Conservation (phyloP, 2,797 vertebrate genomes). For the Acrocephalus scirpaceus region DNA sequence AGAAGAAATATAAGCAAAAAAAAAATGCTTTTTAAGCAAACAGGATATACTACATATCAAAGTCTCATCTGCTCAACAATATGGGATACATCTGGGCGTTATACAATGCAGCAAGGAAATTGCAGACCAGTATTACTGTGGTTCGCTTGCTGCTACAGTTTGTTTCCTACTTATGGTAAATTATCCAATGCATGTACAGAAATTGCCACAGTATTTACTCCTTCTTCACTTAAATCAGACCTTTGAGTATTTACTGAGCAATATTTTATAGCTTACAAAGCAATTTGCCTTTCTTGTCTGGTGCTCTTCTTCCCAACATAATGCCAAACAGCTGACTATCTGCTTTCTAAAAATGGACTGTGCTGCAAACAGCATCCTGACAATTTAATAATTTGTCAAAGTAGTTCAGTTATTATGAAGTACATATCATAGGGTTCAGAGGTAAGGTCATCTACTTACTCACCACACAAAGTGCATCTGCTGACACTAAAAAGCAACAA, state of each 20-base stretch:
- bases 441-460: constrained; percentile 57
- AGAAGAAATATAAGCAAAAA: not conserved
- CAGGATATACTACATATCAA: not conserved
- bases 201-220: constrained; percentile 55
- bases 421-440: constrained; percentile 68
- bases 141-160: not conserved
- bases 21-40: not conserved
- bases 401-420: constrained; percentile 69
- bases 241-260: constrained; percentile 58
- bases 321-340: constrained; percentile 72
- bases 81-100: not conserved
- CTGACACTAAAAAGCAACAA: constrained; percentile 65
- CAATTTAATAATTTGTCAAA: constrained; percentile 78
- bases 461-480: constrained; percentile 52
- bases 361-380: constrained; percentile 61
- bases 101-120: not conserved
- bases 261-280: constrained; percentile 75
- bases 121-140: not conserved
- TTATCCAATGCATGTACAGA: constrained; percentile 28
- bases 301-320: constrained; percentile 40
- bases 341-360: constrained; percentile 77
- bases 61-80: not conserved
- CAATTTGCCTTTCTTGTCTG: constrained; percentile 57
- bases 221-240: constrained; percentile 57
- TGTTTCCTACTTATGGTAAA: constrained; percentile 43